Evolutionary conservation across 2,797 vertebrate genomes (phyloP).

Genomic region (Cuculus canorus): DNA sequence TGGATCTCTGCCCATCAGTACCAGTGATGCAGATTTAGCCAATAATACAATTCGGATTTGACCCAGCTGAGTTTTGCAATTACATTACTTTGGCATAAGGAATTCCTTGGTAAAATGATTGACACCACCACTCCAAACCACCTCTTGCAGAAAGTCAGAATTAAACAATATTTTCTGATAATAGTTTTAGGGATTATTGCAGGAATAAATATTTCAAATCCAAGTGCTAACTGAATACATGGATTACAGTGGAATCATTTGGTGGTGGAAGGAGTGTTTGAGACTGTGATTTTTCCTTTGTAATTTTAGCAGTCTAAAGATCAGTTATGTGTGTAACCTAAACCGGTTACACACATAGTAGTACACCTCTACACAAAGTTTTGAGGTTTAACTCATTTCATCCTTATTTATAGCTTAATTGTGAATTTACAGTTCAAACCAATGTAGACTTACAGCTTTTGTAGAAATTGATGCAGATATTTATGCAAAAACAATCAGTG

Average conservation of each 20-base stretch:
- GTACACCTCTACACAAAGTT: background rate
- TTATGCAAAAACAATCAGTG: background rate
- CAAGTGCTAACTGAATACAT: background rate
- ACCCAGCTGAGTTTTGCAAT: background rate
- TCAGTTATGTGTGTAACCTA: background rate
- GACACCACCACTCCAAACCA: background rate
- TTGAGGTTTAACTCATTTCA: background rate
- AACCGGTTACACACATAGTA: background rate
- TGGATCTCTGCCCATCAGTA: background rate
- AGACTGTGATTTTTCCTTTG: background rate
- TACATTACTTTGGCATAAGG: background rate
- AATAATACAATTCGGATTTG: background rate
- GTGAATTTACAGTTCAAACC: background rate
- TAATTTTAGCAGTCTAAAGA: background rate
- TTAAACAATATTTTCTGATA: background rate
- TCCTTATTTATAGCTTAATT: background rate
- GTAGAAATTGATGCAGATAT: background rate
- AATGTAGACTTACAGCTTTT: background rate
- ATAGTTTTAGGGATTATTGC: background rate
- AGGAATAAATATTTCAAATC: background rate
- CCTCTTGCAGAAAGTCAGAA: background rate
- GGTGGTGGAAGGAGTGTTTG: rapidly evolving
- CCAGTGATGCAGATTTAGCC: background rate
- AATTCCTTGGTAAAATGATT: background rate
- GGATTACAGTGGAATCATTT: background rate